Percentiles rank a stretch among this genome's conserved stretches.
Evolutionary conservation across 2,113 vertebrate species (phyloP).

Genomic region (Amazona guildingii): DNA sequence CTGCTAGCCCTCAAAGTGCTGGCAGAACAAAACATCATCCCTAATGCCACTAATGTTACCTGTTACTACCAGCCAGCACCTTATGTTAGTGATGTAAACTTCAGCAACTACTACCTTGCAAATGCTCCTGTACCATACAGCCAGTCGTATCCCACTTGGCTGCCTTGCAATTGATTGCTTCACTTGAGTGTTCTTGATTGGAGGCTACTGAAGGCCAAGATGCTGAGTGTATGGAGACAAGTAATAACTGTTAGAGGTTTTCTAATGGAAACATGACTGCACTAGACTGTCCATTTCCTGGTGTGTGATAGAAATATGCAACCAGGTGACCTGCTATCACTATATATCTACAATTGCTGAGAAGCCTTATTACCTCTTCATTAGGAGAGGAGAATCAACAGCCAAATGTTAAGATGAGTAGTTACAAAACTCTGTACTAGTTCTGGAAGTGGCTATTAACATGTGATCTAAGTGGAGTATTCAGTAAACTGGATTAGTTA

Average conservation of each 20-base stretch:
- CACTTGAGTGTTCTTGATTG: neutral
- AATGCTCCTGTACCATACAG: slow-evolving; percentile 77
- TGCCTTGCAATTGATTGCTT: slow-evolving; percentile 88
- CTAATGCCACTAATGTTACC: slow-evolving; percentile 91
- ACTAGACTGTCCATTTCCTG: slow-evolving; percentile 3
- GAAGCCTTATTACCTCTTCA: slow-evolving; percentile 15
- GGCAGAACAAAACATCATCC: slow-evolving; percentile 93
- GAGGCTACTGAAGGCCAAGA: neutral
- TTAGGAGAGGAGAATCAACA: neutral
- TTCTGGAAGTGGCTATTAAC: neutral
- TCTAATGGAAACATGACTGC: neutral
- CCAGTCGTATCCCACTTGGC: slow-evolving; percentile 94
- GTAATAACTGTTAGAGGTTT: neutral
- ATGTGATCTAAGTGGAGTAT: neutral
- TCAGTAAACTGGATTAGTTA: neutral
- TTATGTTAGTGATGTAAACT: slow-evolving; percentile 93
- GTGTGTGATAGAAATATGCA: neutral
- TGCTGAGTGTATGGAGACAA: neutral
- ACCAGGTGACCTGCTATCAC: neutral
- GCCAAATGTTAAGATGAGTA: neutral
- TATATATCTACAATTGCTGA: neutral
- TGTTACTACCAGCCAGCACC: slow-evolving; percentile 98
- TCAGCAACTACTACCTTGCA: slow-evolving; percentile 96
- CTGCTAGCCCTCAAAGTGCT: slow-evolving; percentile 89
- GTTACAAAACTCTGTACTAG: neutral